Base-by-base conservation (phyloP, 2,113 vertebrate genomes). In the Petrocephalus zakoni region DNA sequence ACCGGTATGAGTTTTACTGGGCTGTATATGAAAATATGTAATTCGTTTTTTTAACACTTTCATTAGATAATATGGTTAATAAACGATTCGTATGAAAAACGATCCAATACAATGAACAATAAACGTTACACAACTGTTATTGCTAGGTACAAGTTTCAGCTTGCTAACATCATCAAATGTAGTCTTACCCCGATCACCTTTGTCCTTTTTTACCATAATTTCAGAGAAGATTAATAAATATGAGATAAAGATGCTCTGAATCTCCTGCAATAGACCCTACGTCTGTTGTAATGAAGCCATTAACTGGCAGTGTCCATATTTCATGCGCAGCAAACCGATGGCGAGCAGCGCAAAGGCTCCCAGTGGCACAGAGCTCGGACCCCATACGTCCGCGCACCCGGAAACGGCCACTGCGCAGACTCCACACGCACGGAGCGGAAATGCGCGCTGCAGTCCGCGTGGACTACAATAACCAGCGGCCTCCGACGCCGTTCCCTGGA, bases 141-240 rank as follows among this genome's bases (percentile, higher is more conserved):
- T 78, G 72, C 72, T 78, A 78, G 15, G 34, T 42, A 78, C 72
- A 37, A 78, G 5, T 22, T 87, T 42, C 19, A 87, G 21, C 25
- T 88, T 46, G 9, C 34, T 78, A 88, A 49, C 34, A 11, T 85
- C 52, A 9, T 4, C 47, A 17, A n/a, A 19, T 37, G 49, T 29
- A 58, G 61, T 93, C 93, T 92, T 91, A 96, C 95, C 95, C 34
- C 94, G 91, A 51, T 95, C 95, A 89, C 90, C 92, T 91, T 92
- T 95, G 58, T 96, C 95, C 72, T 86, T 95, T 92, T 94, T 95
- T 75, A 95, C 94, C 95, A 96, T 96, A 42, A 55, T 90, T 64
- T 11, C 37, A 21, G 52, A 86, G 15, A 42, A 82, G 47, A 49
- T 83, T 46, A 83, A 83, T 49, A 81, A 81, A 42, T 81, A 81